These are phyloP conservation scores for Drepana falcataria DNA, from an alignment of 2,888 invertebrate species.

Conservation along the genomic window DNA sequence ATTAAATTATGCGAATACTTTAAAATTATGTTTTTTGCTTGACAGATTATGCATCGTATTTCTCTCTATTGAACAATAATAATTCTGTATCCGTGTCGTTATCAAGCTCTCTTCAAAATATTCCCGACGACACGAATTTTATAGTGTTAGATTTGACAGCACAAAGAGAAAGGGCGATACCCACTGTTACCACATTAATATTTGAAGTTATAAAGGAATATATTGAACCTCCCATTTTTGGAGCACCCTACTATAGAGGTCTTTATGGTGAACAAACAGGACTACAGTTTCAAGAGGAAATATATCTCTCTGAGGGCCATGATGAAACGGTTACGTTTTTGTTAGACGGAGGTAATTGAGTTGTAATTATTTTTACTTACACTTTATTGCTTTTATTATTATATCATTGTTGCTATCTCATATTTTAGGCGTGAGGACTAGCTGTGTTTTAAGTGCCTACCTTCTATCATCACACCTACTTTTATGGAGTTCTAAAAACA, in stretches of 20 bases:
- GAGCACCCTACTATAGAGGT: constrained; percentile 27
- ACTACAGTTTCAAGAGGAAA: constrained; percentile 21
- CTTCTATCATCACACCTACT: no score
- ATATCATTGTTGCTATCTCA: neutral
- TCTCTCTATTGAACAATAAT: constrained; percentile 5
- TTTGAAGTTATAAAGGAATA: constrained; percentile 34
- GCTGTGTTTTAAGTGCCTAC: no score
- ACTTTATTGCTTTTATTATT: neutral
- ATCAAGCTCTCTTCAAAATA: constrained; percentile 20
- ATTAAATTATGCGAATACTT: neutral
- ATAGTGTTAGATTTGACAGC: constrained; percentile 31
- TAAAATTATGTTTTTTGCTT: neutral
- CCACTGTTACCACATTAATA: constrained; percentile 35
- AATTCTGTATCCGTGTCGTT: constrained; percentile 22
- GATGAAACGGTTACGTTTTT: constrained; percentile 27
- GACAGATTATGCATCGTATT: constrained; percentile 10
- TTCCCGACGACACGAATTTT: constrained; percentile 23
- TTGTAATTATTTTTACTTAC: no score
- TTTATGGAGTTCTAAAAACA: no score
- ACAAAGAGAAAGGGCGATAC: constrained; percentile 37
- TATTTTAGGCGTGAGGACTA: no score
- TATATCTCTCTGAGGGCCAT: constrained; percentile 24
- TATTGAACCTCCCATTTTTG: constrained; percentile 24
- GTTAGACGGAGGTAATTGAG: constrained; percentile 28
- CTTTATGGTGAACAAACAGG: constrained; percentile 20